Evolutionary conservation across 2,113 vertebrate species (phyloP).

Genomic region (Naja naja): DNA sequence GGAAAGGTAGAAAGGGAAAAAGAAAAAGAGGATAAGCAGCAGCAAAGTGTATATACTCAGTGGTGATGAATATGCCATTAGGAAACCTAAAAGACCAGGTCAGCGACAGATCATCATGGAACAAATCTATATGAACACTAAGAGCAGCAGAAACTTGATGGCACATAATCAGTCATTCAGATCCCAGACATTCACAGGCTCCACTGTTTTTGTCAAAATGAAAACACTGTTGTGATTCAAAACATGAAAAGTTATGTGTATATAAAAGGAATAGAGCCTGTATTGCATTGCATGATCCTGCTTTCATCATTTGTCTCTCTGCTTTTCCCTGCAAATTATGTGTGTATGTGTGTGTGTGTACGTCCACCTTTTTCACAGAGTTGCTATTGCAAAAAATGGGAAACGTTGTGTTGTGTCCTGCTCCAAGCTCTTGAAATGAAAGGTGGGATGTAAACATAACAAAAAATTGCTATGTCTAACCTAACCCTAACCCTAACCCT

Average conservation of each 20-base stretch:
- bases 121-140: not conserved
- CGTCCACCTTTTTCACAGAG: not conserved
- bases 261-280: not conserved
- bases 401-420: not conserved
- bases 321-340: not conserved
- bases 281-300: not conserved
- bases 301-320: not conserved
- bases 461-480: not conserved
- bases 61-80: not conserved
- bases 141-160: not conserved
- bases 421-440: not conserved
- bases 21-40: not conserved
- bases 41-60: not conserved
- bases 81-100: not conserved
- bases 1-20: not conserved
- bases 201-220: not conserved
- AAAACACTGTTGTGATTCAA: not conserved
- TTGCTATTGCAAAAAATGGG: not conserved
- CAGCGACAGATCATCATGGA: not conserved
- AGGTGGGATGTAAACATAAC: not conserved
- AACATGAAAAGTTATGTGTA: not conserved
- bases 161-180: not conserved
- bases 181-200: not conserved
- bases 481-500: no score
- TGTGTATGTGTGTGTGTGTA: no score